Conservation (phyloP, 2,113 vertebrate genomes). For the Tiliqua scincoides region DNA sequence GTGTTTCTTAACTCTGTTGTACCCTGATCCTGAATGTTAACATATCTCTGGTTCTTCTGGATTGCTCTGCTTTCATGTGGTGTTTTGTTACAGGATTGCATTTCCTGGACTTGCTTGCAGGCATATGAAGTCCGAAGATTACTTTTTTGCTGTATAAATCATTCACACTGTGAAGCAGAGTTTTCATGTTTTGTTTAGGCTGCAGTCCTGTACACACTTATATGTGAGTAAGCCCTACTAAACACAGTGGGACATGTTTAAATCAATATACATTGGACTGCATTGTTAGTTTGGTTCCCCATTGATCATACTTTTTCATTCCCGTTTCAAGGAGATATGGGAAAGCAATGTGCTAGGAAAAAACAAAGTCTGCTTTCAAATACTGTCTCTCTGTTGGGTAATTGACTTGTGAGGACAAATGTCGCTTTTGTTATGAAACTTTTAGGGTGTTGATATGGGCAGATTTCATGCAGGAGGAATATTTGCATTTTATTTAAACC, state of each 20-base stretch:
- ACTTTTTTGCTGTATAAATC: background rate
- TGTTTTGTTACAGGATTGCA: background rate
- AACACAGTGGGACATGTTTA: no score
- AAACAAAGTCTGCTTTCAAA: background rate
- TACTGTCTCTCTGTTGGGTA: background rate
- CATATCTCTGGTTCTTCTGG: background rate
- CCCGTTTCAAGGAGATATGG: background rate
- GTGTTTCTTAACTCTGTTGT: background rate
- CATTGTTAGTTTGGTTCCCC: background rate
- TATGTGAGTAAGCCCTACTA: no score
- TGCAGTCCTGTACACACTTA: no score
- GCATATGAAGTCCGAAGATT: background rate
- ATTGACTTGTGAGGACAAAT: no score
- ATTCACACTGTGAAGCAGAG: background rate
- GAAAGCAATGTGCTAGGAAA: background rate
- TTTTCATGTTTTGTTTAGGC: background rate
- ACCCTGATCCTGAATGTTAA: background rate
- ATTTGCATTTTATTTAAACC: slow-evolving; percentile 47
- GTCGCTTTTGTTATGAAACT: background rate
- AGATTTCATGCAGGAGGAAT: slow-evolving; percentile 52
- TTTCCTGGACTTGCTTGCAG: background rate
- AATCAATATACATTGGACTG: no score
- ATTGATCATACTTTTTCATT: background rate
- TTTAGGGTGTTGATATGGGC: slow-evolving; percentile 24
- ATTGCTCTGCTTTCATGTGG: background rate